Evolutionary conservation across 2,888 invertebrate genomes (phyloP), one percentile per base, ranked within the genome.

Genomic region (Drosophila nigricruria): DNA sequence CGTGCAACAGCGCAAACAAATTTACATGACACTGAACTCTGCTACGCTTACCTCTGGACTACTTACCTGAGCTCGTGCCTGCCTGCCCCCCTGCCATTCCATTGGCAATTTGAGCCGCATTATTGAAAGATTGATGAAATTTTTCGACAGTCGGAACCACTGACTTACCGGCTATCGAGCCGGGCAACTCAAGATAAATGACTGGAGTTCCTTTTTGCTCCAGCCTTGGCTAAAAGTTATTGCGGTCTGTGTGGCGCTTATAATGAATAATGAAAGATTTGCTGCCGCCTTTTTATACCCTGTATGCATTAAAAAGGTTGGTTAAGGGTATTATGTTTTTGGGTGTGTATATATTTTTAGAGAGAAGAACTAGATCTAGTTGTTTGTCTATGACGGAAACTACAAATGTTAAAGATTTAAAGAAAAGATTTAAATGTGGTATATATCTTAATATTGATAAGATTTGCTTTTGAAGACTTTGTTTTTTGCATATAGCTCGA

Each of bases 71-170:
- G 36, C 53, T 25, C 53, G n/a, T 25, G 12, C 16, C 53, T n/a
- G 25, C 40, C 20, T 12, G 1, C 14, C 43, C 10, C 4, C 6
- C 53, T n/a, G 47, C 9, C 61, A 59, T 69, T 23, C 57, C 56
- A 45, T 18, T 20, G 52, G 71, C 77, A 77, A 73, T 79, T 79
- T 62, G 47, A 66, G 70, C 50, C 62, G 73, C 87, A 87, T 86
- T 89, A 86, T 86, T 87, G 87, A 87, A 86, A 86, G 89, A 86
- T 86, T 89, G 89, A 86, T 86, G 87, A 87, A 83, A 83, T 62
- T 86, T 66, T 67, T 42, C 54, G 77, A 54, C 57, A 68, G 58
- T 59, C 36, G 59, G 64, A 61, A 38, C 66, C 54, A 63, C 43
- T 57, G 78, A 73, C 78, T 79, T 75, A 67, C 60, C 45, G 76